These are phyloP conservation scores for Microtus montanus DNA, from an alignment of 2,113 vertebrate genomes.

Conservation along the genomic window DNA sequence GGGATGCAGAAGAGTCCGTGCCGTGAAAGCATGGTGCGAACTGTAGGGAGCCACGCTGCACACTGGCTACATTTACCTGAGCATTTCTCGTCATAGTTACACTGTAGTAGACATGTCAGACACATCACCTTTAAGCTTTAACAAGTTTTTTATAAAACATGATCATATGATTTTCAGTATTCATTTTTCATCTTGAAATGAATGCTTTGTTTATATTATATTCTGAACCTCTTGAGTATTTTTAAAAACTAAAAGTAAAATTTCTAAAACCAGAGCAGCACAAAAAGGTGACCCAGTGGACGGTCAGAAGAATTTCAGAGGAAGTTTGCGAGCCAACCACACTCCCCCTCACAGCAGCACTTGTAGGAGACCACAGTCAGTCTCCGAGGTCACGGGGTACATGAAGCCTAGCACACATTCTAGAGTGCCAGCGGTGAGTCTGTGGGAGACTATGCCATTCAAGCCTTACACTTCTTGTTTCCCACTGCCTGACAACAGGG, in stretches of 20 bases:
- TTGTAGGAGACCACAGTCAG: not conserved
- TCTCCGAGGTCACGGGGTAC: not conserved
- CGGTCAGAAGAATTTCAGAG: not conserved
- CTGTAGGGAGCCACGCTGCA: not conserved
- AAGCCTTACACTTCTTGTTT: not conserved
- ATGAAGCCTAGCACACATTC: not conserved
- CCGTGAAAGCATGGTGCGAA: not conserved
- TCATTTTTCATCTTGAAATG: constrained; percentile 26
- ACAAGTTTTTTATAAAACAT: constrained; percentile 23
- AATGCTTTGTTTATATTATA: constrained; percentile 2
- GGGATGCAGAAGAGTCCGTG: too few species aligned
- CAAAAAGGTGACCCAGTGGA: not conserved
- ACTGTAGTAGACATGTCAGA: constrained; percentile 17
- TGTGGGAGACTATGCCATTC: not conserved
- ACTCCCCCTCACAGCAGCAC: not conserved
- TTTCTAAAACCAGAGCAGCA: constrained; percentile 22
- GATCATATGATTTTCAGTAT: constrained; percentile 31
- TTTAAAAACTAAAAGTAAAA: constrained; percentile 10
- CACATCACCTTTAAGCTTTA: not conserved
- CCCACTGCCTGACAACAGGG: not conserved
- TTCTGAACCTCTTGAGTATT: not conserved
- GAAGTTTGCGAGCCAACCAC: not conserved
- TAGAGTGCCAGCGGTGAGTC: not conserved
- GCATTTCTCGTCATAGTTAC: not conserved
- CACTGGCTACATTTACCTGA: not conserved